Evolutionary conservation across 2,888 invertebrate genomes (phyloP), one percentile per base, ranked within the genome.

Genomic region (Anagyrus pseudococci): DNA sequence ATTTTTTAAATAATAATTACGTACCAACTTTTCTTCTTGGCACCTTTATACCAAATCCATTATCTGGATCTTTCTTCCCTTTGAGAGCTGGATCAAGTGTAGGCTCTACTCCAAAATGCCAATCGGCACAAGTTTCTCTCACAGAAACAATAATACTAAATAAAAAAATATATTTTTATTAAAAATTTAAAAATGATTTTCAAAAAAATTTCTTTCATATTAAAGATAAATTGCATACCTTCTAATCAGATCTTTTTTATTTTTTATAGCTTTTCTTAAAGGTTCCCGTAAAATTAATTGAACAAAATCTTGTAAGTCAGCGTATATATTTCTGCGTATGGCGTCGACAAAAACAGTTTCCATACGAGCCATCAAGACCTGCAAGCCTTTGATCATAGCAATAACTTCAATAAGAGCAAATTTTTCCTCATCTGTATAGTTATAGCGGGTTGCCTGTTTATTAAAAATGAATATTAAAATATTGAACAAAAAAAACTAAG

Each of bases 381-480:
- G 98, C 3, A 99, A 85, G 0, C 98, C 98, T 82, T 99, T 99
- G 73, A 99, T 97, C 97, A 98, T 98, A 0, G 98, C 97, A 71
- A 99, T 97, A 19, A 98, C 95, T 83, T 98, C 98, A 67, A 99
- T 97, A 72, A 99, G 84, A 0, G 98, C 98, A 83, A 96, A 95
- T 79, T 99, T 99, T 83, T 99, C 99, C 74, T 96, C 96, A 1
- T 94, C 92, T 0, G 92, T 93, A 81, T 99, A 99, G 83, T 99
- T 99, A 83, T 98, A 99, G 8, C 97, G 88, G 0, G 97, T 98
- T 0, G 97, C 96, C 91, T 92, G 77, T 2, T 2, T 73, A 71
- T 46, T 49, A 48, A 68, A 56, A 70, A 68, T 64, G 40, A 40
- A 22, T 62, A 7, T 40, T 48, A 41, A 44, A 43, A 52, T 15